Conservation (phyloP, 2,113 vertebrate species). For the Chionis minor region DNA sequence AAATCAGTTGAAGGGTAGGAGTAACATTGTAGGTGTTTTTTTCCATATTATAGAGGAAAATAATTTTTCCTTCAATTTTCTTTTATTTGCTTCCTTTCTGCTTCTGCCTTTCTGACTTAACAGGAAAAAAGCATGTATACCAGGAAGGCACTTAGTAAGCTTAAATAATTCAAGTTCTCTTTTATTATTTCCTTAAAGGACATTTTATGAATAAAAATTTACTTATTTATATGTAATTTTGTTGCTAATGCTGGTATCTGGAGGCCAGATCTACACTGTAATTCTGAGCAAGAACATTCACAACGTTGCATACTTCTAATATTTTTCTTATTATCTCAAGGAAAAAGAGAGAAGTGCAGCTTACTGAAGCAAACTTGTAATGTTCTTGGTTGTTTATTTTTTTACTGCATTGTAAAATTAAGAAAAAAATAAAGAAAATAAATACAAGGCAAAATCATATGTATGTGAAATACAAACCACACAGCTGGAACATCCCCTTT, state of each 20-base stretch:
- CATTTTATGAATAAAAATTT: not conserved
- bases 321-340: not conserved
- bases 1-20: not conserved
- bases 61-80: not conserved
- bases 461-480: not conserved
- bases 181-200: not conserved
- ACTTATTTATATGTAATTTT: not conserved
- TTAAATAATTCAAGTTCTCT: not conserved
- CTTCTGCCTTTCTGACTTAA: not conserved
- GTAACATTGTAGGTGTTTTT: not conserved
- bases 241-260: not conserved
- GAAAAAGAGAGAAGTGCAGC: not conserved
- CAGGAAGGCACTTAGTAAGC: not conserved
- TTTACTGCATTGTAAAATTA: not conserved
- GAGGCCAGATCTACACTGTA: not conserved
- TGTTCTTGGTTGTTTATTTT: not conserved
- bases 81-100: not conserved
- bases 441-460: not conserved
- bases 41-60: not conserved
- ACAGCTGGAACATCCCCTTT: slow-evolving; percentile 7
- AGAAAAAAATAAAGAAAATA: not conserved
- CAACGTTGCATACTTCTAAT: not conserved
- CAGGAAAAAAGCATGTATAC: not conserved
- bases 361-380: not conserved
- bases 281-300: not conserved